phyloP scores from a whole-genome alignment of 2,888 invertebrate genomes.

The Perizoma affinitatum region DNA sequence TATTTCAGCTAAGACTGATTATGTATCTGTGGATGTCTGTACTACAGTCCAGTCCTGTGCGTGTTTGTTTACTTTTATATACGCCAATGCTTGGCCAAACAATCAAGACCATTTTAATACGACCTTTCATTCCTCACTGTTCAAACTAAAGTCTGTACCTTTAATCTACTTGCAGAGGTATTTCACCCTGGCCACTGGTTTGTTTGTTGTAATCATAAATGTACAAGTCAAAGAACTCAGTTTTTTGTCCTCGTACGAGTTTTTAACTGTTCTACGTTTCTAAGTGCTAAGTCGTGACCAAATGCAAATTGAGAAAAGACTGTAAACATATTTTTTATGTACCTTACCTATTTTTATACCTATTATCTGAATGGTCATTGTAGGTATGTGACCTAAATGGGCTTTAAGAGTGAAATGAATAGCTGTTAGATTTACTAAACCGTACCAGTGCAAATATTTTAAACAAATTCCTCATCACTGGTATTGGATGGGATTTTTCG shows the following conservation, averaged over 20 bases:
- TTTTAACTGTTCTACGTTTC: slow-evolving; percentile 32
- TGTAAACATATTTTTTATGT: slow-evolving; percentile 15
- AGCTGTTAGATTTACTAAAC: not conserved
- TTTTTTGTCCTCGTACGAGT: slow-evolving; percentile 41
- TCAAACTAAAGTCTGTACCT: slow-evolving; percentile 3
- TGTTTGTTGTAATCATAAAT: slow-evolving; percentile 42
- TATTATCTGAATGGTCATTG: slow-evolving; percentile 6
- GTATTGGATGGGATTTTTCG: too few species aligned
- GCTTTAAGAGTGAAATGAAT: not conserved
- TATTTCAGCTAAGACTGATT: too few species aligned
- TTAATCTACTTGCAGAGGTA: slow-evolving; percentile 13
- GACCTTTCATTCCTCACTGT: slow-evolving; percentile 14
- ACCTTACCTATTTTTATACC: not conserved
- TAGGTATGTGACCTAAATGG: slow-evolving; percentile 10
- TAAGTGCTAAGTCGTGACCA: slow-evolving; percentile 48
- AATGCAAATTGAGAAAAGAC: slow-evolving; percentile 31
- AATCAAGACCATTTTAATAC: slow-evolving; percentile 1
- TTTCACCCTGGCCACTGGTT: slow-evolving; percentile 28
- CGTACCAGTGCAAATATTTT: not conserved
- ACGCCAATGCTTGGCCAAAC: slow-evolving; percentile 1
- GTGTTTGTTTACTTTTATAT: too few species aligned
- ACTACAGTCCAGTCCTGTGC: too few species aligned
- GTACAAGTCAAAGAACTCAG: slow-evolving; percentile 52
- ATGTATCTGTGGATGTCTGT: too few species aligned
- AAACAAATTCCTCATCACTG: too few species aligned